Evolutionary conservation across 2,797 vertebrate species (phyloP), one percentile per base, ranked within the genome.

Genomic region (Enteromius afrohamiltoni): DNA sequence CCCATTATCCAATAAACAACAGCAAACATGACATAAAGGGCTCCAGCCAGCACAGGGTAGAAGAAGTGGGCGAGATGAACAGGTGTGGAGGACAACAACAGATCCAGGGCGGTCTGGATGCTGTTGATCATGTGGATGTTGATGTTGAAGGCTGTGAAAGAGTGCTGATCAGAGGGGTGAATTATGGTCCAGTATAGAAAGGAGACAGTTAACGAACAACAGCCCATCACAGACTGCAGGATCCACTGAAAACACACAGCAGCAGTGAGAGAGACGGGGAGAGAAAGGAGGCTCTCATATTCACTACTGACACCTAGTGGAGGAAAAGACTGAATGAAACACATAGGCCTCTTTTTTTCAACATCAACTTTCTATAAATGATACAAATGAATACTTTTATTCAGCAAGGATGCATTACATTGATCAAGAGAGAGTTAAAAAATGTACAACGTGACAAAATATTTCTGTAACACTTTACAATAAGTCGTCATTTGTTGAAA

Each of bases 121-220:
- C 73, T 79, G 85, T 89, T 89, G 45, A 86, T 31, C 58, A 79
- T 37, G 21, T 88, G 87, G 42, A 89, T 55, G 79, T 55, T 55
- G 53, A n/a, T 74, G 74, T 73, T 86, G 65, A 88, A 80, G 77
- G 37, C 55, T 10, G 81, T 74, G 29, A 88, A 71, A 1, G 42
- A 19, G 34, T 69, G 2, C 17, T 40, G 45, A 14, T 47, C 53
- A 19, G 40, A 67, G 7, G 82, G 76, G 64, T 88, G 81, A 75
- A 73, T 77, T 29, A 86, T 37, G 68, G 47, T 82, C 87, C 87
- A 90, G 80, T 88, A 90, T 11, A 88, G 34, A 19, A 86, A 17
- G 16, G 85, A 82, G 16, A 90, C 77, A 13, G 58, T 75, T 14
- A 89, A 21, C 29, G 85, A 79, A 40, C 55, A 65, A 42, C 85